Base-by-base conservation (phyloP, 1,140 invertebrate species). In the Teleopsis dalmanni region DNA sequence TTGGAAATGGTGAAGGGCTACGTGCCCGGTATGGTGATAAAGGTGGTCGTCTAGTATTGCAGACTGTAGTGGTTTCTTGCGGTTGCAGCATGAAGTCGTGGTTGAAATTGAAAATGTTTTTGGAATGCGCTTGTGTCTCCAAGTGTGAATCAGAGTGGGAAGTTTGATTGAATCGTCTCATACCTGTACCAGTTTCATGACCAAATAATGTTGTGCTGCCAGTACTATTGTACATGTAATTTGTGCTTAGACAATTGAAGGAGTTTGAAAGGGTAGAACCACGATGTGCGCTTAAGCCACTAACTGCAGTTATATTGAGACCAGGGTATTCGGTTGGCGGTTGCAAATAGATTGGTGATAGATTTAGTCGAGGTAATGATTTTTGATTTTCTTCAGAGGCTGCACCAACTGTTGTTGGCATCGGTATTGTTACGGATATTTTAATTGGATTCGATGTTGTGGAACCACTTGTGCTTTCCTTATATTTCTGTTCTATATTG, bases 31-130 rank as follows among this genome's bases (percentile, higher is more conserved):
- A 67, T 4, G 65, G 64, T 8, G 65, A 69, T 25, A 67, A 13
- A 2, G 65, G 65, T 2, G 65, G 65, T 10, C 63, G 57, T 11
- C 60, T 41, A 7, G 54, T 64, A 37, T 50, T 62, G 37, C 62
- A 62, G 7, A 60, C 53, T 3, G 33, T 27, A 4, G 21, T 7
- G 48, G 48, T 16, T 27, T 45, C 25, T 11, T 55, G 37, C 3
- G 62, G 59, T 27, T 62, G 60, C 31, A 62, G 27, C 49, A 62
- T 52, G 3, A 63, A 23, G 26, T 68, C 65, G 49, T 63, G 61
- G 22, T 59, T 61, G 47, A 69, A 69, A 45, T 67, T 67, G 31
- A 69, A 69, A 27, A 69, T 67, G 44, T 65, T 69, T 46, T 57
- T 64, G 48, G 54, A 63, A 4, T 61, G 55, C 1, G 53, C 43